Evolutionary conservation across 2,888 invertebrate genomes (phyloP).

Genomic region (Ceraclea dissimilis): DNA sequence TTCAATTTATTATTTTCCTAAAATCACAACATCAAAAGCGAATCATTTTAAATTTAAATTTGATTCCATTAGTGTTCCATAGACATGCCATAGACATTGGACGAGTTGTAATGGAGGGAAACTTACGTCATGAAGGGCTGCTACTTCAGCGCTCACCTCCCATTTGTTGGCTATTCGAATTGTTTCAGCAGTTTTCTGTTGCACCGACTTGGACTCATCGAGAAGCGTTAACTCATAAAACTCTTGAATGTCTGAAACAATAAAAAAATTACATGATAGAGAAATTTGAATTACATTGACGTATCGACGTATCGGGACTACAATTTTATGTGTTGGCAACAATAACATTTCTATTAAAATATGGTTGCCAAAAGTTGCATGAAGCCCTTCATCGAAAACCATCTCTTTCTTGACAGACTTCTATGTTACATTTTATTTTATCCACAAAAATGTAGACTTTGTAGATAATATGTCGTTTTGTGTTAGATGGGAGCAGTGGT

Average conservation of each 20-base stretch:
- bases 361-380: no score
- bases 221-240: conserved; percentile 96
- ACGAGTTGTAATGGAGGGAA: conserved; percentile 5
- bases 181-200: conserved; percentile 94
- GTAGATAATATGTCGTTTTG: no score
- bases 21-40: not conserved
- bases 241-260: conserved; percentile 89
- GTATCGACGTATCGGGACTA: not conserved
- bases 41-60: not conserved
- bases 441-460: no score
- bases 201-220: conserved; percentile 90
- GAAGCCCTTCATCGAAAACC: no score
- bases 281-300: not conserved
- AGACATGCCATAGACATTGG: conserved; percentile 12
- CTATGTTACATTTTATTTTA: no score
- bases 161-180: conserved; percentile 92
- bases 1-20: no score
- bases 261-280: not conserved
- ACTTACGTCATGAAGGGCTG: conserved; percentile 41
- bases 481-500: no score
- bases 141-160: conserved; percentile 50
- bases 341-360: no score
- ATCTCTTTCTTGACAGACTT: no score
- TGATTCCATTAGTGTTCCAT: not conserved
- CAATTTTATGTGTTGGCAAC: not conserved